Base-by-base conservation (phyloP, 2,113 vertebrate species). In the Caloenas nicobarica region DNA sequence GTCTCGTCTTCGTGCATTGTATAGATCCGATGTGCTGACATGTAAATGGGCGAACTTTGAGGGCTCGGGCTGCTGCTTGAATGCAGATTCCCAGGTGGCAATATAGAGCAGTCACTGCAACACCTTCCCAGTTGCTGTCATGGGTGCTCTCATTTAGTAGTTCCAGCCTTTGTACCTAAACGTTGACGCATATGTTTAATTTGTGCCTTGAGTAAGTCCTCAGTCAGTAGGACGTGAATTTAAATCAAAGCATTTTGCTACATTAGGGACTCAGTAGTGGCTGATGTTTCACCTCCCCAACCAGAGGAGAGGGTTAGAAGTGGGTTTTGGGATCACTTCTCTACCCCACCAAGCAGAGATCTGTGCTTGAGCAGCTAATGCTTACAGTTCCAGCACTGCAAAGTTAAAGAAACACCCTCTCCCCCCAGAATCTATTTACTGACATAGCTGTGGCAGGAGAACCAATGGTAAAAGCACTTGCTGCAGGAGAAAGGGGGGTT, bases 11-110 rank as follows among this genome's bases (percentile, higher is more conserved):
- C 12, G 34, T 60, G 31, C 23, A 25, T 42, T 61, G 3, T 31
- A 19, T n/a, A 66, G n/a, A 11, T 44, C 21, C 4, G 11, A 23
- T 0, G 0, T 18, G 9, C n/a, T 69, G 57, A 34, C 22, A 40
- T 0, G 1, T 38, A 34, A 56, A 51, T 3, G 16, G 29, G 22
- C 3, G 7, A 69, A 40, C 11, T 66, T 29, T 10, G 54, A 51
- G 50, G 78, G 18, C 36, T 44, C 0, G 0, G n/a, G 28, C 42
- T 92, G 68, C 0, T 0, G 16, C 34, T 9, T 46, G 66, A 77
- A 26, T 0, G 6, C 19, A 53, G 24, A 10, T 76, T 91, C 65
- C 65, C 72, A 46, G 54, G 44, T 68, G 78, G 81, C 81, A 60
- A 53, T 23, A 24, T 2, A 57, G 61, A 85, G 38, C 54, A 87